Evolutionary conservation across 2,888 invertebrate genomes (phyloP).

Genomic region (Salticus scenicus): DNA sequence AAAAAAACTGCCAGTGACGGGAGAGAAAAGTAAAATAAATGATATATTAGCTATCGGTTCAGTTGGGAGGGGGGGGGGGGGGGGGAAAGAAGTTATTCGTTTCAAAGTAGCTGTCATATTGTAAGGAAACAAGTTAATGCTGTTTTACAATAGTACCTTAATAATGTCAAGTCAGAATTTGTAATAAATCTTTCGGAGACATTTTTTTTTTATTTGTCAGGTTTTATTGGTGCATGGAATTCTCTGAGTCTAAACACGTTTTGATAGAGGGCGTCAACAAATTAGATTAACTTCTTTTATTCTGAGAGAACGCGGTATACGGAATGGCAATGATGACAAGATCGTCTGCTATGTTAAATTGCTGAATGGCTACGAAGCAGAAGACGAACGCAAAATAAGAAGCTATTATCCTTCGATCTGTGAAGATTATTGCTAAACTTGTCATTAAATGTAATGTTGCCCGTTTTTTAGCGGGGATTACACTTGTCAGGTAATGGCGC

Average conservation of each 20-base stretch:
- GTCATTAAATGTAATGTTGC: conserved; percentile 4
- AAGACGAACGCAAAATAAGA: conserved; percentile 45
- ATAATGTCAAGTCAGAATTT: conserved; percentile 58
- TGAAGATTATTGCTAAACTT: conserved; percentile 39
- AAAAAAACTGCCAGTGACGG: not conserved
- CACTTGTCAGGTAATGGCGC: conserved; percentile 18
- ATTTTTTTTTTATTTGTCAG: conserved; percentile 32
- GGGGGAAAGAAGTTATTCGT: conserved; percentile 22
- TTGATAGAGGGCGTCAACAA: conserved; percentile 69
- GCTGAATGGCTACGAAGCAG: conserved; percentile 19
- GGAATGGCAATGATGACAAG: conserved; percentile 49
- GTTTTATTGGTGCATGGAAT: conserved; percentile 49
- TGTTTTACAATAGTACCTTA: conserved; percentile 64
- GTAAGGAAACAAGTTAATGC: conserved; percentile 66
- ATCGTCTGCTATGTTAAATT: conserved; percentile 16
- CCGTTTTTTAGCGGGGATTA: conserved; percentile 20
- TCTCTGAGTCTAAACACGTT: conserved; percentile 67
- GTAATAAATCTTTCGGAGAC: conserved; percentile 56
- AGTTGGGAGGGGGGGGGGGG: conserved; percentile 5
- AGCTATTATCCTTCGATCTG: conserved; percentile 33
- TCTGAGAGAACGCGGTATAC: not conserved
- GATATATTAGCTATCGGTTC: conserved; percentile 31
- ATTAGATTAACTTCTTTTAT: conserved; percentile 50
- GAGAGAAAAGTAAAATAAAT: conserved; percentile 29
- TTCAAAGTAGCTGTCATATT: conserved; percentile 59